Percentiles rank a stretch among this genome's conserved stretches.
Conservation (phyloP, 35 echinoderm and acorn worm genomes). For the Apostichopus parvimensis region DNA sequence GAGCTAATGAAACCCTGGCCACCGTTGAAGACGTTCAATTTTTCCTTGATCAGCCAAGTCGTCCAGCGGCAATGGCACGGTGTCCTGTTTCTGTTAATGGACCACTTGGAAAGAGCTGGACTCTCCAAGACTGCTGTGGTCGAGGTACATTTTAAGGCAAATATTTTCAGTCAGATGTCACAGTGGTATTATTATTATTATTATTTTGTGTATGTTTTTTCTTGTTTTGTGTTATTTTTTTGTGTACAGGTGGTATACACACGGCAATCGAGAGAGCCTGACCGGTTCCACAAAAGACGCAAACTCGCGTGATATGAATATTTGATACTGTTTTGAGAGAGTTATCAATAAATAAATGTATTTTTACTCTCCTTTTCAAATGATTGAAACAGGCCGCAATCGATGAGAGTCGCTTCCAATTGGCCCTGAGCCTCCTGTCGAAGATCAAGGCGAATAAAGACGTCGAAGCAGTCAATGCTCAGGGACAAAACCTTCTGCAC, state of each 20-base stretch:
- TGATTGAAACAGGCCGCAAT: slow-evolving; percentile 28
- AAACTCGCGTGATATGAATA: no score
- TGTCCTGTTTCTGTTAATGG: slow-evolving; percentile 86
- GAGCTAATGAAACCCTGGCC: slow-evolving; percentile 49
- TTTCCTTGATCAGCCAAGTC: slow-evolving; percentile 72
- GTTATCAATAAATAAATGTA: no score
- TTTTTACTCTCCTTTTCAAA: background rate
- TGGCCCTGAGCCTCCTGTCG: slow-evolving; percentile 41
- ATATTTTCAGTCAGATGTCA: background rate
- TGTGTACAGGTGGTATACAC: background rate
- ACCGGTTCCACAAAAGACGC: no score
- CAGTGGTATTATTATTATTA: background rate
- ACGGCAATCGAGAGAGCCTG: no score
- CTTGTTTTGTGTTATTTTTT: background rate
- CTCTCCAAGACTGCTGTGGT: slow-evolving; percentile 79
- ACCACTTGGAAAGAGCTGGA: slow-evolving; percentile 69
- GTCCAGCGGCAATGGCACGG: slow-evolving; percentile 90
- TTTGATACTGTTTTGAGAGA: no score
- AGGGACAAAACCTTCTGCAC: slow-evolving; percentile 55
- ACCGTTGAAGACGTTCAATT: slow-evolving; percentile 45
- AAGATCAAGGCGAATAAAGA: slow-evolving; percentile 49
- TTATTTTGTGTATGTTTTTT: background rate
- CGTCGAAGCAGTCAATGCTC: slow-evolving; percentile 34
- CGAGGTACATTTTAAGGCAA: slow-evolving; percentile 46
- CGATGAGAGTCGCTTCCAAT: slow-evolving; percentile 48